These are phyloP conservation scores for Astyanax mexicanus DNA, from an alignment of 2,797 vertebrate genomes.

Conservation along the genomic window DNA sequence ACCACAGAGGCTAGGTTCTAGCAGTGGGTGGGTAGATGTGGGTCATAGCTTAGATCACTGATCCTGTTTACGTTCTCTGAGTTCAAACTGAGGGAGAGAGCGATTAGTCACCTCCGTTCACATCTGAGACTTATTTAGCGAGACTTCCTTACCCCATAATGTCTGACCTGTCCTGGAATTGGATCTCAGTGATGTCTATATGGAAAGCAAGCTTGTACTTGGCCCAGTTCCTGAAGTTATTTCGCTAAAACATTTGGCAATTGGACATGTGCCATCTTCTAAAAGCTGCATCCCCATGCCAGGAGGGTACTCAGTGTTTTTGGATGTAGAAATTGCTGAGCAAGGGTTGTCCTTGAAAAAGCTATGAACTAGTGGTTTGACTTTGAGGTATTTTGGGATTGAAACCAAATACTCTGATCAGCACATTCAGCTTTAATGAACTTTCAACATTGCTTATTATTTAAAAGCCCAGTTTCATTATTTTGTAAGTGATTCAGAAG, in stretches of 20 bases:
- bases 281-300: slow-evolving; percentile 19
- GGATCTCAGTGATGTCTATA: not conserved
- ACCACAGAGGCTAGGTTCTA: too few species aligned
- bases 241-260: too few species aligned
- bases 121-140: slow-evolving; percentile 2
- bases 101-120: not conserved
- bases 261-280: slow-evolving; percentile 11
- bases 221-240: not conserved
- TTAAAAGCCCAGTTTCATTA: not conserved
- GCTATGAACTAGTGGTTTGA: not conserved
- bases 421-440: not conserved
- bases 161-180: not conserved
- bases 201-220: slow-evolving; percentile 9
- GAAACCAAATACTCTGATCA: not conserved
- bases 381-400: not conserved
- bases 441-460: not conserved
- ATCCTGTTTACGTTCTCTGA: not conserved
- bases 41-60: slow-evolving; percentile 1
- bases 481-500: not conserved
- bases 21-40: not conserved
- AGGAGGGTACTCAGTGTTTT: slow-evolving; percentile 27
- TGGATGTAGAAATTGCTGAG: slow-evolving; percentile 20
- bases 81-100: not conserved
- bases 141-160: not conserved
- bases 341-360: slow-evolving; percentile 40